These are phyloP conservation scores for Ictalurus punctatus DNA, from an alignment of 2,113 vertebrate species.

Conservation along the genomic window DNA sequence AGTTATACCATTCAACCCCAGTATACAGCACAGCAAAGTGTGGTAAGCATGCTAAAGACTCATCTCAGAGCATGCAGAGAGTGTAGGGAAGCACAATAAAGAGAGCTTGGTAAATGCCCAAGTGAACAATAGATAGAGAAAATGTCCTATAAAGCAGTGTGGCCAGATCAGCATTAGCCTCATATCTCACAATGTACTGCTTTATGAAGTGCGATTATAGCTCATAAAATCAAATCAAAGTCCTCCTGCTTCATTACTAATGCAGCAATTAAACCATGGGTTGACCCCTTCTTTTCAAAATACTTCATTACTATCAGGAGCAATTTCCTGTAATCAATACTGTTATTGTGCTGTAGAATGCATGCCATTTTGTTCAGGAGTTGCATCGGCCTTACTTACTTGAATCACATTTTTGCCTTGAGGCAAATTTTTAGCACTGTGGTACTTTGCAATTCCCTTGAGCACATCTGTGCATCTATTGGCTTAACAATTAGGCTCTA, in stretches of 20 bases:
- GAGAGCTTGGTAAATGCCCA: not conserved
- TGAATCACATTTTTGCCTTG: not conserved
- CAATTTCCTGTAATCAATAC: not conserved
- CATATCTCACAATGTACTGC: constrained; percentile 15
- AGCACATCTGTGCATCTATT: constrained; percentile 4
- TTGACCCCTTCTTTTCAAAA: constrained; percentile 1
- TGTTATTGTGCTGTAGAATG: no score
- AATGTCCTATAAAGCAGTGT: not conserved
- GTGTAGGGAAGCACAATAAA: constrained; percentile 14
- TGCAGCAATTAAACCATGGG: not conserved
- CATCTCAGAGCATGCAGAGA: constrained; percentile 55
- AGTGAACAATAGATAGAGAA: constrained; percentile 25
- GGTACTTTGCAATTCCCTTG: constrained; percentile 17
- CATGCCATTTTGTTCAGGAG: not conserved
- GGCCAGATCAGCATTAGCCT: not conserved
- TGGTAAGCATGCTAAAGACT: not conserved
- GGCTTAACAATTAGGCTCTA: constrained; percentile 15
- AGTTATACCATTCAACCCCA: no score
- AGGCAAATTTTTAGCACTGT: constrained; percentile 1
- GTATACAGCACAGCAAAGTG: not conserved
- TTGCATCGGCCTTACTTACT: not conserved
- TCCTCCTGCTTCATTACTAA: constrained; percentile 7
- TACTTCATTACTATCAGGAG: not conserved
- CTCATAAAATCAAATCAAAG: constrained; percentile 42
- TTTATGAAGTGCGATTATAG: constrained; percentile 27